Evolutionary conservation across 2,797 vertebrate species (phyloP), one percentile per base, ranked within the genome.

Genomic region (Gobionotothen gibberifrons): DNA sequence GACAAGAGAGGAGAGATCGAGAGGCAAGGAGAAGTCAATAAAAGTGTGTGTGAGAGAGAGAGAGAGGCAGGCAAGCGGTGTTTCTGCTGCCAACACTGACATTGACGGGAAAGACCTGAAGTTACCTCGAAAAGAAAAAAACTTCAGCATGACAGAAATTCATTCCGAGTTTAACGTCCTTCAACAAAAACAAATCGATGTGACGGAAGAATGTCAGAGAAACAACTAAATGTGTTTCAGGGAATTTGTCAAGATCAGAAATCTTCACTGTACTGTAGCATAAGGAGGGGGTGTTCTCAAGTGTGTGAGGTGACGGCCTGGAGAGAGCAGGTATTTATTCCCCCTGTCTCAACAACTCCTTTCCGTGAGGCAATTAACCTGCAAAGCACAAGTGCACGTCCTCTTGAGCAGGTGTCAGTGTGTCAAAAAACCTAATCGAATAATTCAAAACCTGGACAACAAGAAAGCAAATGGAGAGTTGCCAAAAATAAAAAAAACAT

Each of bases 231-330:
- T 61, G 56, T 53, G 42, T 74, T 74, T 49, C 47, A 48, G 43
- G 57, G 26, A 75, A 72, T 85, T 71, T 88, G 69, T 83, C 82
- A 74, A 42, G 59, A 83, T 79, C 60, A 82, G 84, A 87, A 76
- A 53, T 79, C 40, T 52, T 22, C 32, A 63, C 69, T 78, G 49
- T 72, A 63, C 13, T 63, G 2, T 0, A 12, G 55, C 16, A 56
- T 48, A 17, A 51, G 52, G 1, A 8, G 29, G 12, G 32, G n/a
- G 48, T 60, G 53, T 49, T 62, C 46, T 21, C 26, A 43, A 1
- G 9, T 14, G 3, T 48, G 39, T 57, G 43, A 52, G 40, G 52
- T 9, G 39, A 43, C 19, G 16, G 13, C 17, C 55, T 46, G 48
- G 19, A 73, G 65, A 43, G 44, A 5, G 17, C 22, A 58, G 22